Percentiles rank a stretch among this genome's conserved stretches.
phyloP scores from a whole-genome alignment of 2,888 invertebrate genomes.

The Lithophane socia region DNA sequence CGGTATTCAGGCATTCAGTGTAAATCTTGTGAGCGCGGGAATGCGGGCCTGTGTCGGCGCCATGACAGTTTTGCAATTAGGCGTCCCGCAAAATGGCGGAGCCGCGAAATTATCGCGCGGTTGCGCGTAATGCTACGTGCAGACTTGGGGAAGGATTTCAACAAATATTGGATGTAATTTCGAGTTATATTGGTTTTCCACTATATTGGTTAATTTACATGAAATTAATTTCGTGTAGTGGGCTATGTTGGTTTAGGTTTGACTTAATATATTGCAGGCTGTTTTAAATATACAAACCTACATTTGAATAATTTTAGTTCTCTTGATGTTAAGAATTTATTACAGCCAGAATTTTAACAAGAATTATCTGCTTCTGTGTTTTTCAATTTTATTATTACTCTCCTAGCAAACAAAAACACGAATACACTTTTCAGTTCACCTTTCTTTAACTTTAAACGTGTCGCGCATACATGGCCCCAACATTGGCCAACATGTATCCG shows the following conservation, averaged over 20 bases:
- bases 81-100: slow-evolving; percentile 76
- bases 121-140: slow-evolving; percentile 59
- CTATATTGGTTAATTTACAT: slow-evolving; percentile 57
- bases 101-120: slow-evolving; percentile 67
- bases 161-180: slow-evolving; percentile 62
- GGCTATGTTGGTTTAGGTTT: slow-evolving; percentile 38
- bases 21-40: slow-evolving; percentile 76
- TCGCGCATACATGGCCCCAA: slow-evolving; percentile 36
- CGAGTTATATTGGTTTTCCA: slow-evolving; percentile 51
- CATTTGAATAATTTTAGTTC: too few species aligned
- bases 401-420: too few species aligned
- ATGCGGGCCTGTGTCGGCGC: slow-evolving; percentile 75
- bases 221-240: slow-evolving; percentile 50
- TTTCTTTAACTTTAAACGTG: not conserved
- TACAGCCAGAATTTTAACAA: too few species aligned
- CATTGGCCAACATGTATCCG: slow-evolving; percentile 23
- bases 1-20: slow-evolving; percentile 75
- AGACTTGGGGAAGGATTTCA: slow-evolving; percentile 60
- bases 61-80: slow-evolving; percentile 81
- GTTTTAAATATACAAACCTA: not conserved
- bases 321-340: too few species aligned
- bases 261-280: slow-evolving; percentile 17
- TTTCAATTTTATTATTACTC: too few species aligned
- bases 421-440: not conserved
- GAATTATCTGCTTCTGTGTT: too few species aligned